Conservation (phyloP, 2,797 vertebrate species). For the Acanthis flammea region DNA sequence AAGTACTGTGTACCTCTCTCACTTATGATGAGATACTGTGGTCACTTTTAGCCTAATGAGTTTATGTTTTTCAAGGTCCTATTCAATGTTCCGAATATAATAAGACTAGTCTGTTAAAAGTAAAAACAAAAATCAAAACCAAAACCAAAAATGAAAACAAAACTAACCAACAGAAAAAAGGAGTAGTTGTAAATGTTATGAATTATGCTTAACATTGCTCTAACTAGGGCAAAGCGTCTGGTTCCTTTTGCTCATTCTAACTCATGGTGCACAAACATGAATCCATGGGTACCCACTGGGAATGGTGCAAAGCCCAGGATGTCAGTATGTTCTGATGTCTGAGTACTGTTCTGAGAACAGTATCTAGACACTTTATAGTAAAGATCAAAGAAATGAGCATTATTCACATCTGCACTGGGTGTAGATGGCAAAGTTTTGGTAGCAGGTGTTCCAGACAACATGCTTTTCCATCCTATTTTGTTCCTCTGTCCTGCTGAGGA, state of each 20-base stretch:
- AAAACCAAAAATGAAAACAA: not conserved
- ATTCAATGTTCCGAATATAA: not conserved
- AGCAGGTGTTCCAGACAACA: not conserved
- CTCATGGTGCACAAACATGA: not conserved
- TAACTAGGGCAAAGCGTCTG: not conserved
- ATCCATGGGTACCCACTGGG: fast-evolving
- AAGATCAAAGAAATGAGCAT: not conserved
- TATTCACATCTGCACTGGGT: not conserved
- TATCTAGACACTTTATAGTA: not conserved
- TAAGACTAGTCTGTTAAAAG: not conserved
- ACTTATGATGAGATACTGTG: not conserved
- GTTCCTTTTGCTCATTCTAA: not conserved
- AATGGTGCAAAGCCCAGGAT: not conserved
- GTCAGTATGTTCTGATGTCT: not conserved
- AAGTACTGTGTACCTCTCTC: not conserved
- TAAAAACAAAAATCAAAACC: too few relatives aligned
- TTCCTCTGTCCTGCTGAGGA: not conserved
- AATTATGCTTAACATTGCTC: not conserved
- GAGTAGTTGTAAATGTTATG: not conserved
- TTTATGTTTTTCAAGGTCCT: not conserved
- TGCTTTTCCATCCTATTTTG: not conserved
- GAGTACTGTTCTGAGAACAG: not conserved
- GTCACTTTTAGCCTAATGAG: not conserved
- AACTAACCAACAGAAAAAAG: not conserved
- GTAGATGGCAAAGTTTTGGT: not conserved